Conservation (phyloP, 1,140 invertebrate species). For the Platyscapa corneri region DNA sequence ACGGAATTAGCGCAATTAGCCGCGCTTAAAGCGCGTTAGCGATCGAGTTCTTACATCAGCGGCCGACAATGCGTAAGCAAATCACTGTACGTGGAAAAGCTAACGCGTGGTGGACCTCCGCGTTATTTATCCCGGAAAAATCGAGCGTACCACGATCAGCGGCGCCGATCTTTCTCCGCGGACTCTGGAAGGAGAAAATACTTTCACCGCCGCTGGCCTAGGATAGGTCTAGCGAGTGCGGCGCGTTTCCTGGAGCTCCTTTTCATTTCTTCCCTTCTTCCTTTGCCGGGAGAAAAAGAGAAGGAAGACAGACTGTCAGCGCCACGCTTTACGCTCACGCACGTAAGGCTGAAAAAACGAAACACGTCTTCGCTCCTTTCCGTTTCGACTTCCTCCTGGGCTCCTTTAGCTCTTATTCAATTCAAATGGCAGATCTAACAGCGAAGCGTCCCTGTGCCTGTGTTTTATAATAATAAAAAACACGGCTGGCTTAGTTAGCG, state of each 20-base stretch:
- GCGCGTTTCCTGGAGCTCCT: conserved; percentile 11
- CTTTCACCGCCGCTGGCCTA: conserved; percentile 32
- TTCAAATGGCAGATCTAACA: background rate
- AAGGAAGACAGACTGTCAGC: background rate
- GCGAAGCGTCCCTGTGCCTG: background rate
- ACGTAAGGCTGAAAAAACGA: background rate
- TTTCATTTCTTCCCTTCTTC: conserved; percentile 18
- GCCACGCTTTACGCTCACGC: conserved; percentile 9
- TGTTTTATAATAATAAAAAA: too few relatives aligned
- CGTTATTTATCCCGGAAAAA: conserved; percentile 1
- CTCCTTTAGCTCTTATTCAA: background rate
- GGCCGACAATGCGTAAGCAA: background rate
- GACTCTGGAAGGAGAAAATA: conserved; percentile 6
- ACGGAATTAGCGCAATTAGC: conserved; percentile 4
- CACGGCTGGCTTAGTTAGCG: too few relatives aligned
- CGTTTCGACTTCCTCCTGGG: background rate
- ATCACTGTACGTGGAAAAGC: background rate
- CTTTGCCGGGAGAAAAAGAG: background rate
- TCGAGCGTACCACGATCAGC: background rate
- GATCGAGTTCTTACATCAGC: background rate
- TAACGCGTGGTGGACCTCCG: too few relatives aligned
- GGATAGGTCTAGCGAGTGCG: background rate
- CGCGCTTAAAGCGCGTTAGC: background rate
- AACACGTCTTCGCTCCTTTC: background rate
- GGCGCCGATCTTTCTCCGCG: background rate